Base-by-base conservation (phyloP, 2,113 vertebrate species). In the Colistium nudipinnis region DNA sequence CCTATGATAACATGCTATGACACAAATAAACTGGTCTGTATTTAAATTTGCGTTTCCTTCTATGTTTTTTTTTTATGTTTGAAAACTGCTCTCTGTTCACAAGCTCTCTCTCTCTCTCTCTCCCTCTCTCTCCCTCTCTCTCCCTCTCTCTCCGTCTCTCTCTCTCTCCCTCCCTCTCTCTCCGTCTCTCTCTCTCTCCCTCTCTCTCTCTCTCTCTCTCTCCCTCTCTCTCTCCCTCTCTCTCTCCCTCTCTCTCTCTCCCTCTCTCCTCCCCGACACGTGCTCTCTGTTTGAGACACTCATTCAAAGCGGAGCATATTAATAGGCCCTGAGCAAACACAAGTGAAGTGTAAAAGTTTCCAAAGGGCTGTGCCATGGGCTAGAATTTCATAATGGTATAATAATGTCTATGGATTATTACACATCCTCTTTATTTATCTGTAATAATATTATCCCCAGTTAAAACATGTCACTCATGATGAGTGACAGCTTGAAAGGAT, bases 321-420 rank as follows among this genome's bases (percentile, higher is more conserved):
- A 92, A 89, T 91, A 92, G 74, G 70, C 53, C 63, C 64, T 86
- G 91, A 93, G 89, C 85, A 92, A 93, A 93, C 80, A 81, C 78
- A 90, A n/a, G 83, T 81, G 56, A 66, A 77, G 86, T 82, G 86
- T 89, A 84, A 91, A 92, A 86, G 81, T 92, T 92, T 91, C 88
- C 91, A 88, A 90, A 63, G 78, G 71, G 74, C 78, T 70, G 45
- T 51, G 69, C 81, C 75, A 81, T 65, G 76, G 77, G 86, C 80
- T 90, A 78, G 74, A 82, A 88, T 92, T 90, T 90, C 89, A 89
- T 89, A 90, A 92, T 90, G 64, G 88, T 87, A 90, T 92, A 89
- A 90, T 83, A 76, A 90, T 78, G 84, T 84, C 73, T 76, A 83
- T 76, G 75, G 79, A 83, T 88, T 90, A 85, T 87, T 85, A 89